phyloP scores from a whole-genome alignment of 2,888 invertebrate species.

The Chirona hameri region DNA sequence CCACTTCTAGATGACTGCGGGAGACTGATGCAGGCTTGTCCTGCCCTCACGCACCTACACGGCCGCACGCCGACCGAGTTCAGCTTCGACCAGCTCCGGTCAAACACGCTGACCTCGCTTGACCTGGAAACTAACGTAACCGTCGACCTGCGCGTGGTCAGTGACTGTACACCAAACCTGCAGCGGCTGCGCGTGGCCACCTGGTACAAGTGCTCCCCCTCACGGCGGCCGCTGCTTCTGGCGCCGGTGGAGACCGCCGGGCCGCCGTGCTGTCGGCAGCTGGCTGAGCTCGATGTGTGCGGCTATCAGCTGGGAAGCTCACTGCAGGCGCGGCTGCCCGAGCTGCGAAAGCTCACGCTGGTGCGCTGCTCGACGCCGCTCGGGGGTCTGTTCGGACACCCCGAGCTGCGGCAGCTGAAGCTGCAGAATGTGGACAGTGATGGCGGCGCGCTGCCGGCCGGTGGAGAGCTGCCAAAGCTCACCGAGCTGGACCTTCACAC shows the following conservation, averaged over 20 bases:
- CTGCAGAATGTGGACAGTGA: neutral
- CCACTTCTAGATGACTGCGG: neutral
- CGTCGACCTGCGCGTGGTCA: neutral
- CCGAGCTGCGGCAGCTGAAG: neutral
- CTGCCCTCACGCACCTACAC: neutral
- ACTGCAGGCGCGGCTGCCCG: conserved; percentile 7
- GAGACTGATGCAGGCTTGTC: neutral
- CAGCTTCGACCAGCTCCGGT: neutral
- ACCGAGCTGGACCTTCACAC: neutral
- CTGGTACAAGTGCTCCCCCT: neutral
- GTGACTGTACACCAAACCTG: neutral
- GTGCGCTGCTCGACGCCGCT: neutral
- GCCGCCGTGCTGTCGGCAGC: neutral
- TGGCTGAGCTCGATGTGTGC: neutral
- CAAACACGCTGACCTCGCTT: neutral
- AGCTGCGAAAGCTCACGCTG: neutral
- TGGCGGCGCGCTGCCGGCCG: neutral
- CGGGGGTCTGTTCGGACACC: neutral
- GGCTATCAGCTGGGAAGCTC: neutral
- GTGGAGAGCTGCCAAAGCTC: neutral
- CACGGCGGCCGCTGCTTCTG: neutral
- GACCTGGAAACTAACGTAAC: neutral
- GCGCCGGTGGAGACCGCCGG: conserved; percentile 1
- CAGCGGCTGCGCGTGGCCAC: neutral
- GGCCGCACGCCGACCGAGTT: neutral